Conservation (phyloP, 2,797 vertebrate genomes). For the Hapalemur alaotrensis region DNA sequence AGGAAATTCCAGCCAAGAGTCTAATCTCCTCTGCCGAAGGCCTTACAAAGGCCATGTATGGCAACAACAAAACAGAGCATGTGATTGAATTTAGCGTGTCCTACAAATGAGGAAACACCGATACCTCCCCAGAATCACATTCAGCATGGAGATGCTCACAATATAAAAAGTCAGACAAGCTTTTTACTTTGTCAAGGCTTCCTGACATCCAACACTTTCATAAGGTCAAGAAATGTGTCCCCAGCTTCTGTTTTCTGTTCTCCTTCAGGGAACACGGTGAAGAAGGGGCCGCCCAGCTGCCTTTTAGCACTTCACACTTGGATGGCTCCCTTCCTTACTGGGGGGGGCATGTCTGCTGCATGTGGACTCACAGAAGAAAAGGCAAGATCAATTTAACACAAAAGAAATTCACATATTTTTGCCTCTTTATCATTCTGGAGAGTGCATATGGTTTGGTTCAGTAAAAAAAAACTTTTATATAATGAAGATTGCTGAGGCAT, state of each 20-base stretch:
- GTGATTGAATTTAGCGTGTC: neutral
- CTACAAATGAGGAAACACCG: neutral
- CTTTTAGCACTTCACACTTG: slow-evolving; percentile 75
- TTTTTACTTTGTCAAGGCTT: slow-evolving; percentile 56
- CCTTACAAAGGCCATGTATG: neutral
- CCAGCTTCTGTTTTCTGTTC: slow-evolving; percentile 75
- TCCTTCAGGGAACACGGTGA: slow-evolving; percentile 66
- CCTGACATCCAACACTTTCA: slow-evolving; percentile 48
- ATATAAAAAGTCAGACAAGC: slow-evolving; percentile 53
- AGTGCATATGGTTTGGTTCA: slow-evolving; percentile 53
- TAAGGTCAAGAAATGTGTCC: slow-evolving; percentile 69
- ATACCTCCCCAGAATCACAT: neutral
- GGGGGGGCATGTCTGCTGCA: slow-evolving; percentile 51
- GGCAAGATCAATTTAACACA: slow-evolving; percentile 77
- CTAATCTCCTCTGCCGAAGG: slow-evolving; percentile 49
- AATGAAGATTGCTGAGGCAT: slow-evolving; percentile 82
- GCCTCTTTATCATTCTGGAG: slow-evolving; percentile 58
- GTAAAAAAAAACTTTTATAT: slow-evolving; percentile 78
- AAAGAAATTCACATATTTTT: slow-evolving; percentile 70
- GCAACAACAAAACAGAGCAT: neutral
- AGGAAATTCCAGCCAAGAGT: slow-evolving; percentile 67
- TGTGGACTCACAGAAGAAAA: slow-evolving; percentile 77
- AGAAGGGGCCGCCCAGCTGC: slow-evolving; percentile 72
- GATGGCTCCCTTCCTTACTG: slow-evolving; percentile 67
- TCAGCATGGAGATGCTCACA: neutral